Evolutionary conservation across 1,140 invertebrate species (phyloP).

Genomic region (Anastrepha obliqua): DNA sequence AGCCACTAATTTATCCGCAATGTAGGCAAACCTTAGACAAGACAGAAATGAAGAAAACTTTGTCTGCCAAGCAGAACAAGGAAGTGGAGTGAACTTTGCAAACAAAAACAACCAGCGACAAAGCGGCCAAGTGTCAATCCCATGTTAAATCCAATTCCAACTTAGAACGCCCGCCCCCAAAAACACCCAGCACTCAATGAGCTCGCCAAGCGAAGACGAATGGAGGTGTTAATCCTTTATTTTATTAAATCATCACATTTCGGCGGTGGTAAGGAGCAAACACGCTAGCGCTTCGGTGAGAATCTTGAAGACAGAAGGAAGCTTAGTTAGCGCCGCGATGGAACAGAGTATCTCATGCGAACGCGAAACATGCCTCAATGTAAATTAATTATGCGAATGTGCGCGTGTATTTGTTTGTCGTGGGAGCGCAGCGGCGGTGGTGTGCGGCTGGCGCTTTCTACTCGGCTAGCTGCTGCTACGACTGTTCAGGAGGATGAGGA

Average conservation of each 20-base stretch:
- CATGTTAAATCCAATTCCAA: slow-evolving; percentile 31
- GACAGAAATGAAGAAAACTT: slow-evolving; percentile 19
- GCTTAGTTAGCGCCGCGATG: background rate
- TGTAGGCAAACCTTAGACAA: slow-evolving; percentile 36
- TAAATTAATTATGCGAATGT: slow-evolving; percentile 24
- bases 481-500: background rate
- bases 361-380: background rate
- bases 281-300: background rate
- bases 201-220: background rate
- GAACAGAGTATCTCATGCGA: background rate
- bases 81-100: background rate
- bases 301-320: slow-evolving; percentile 11
- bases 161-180: background rate
- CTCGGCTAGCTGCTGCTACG: background rate
- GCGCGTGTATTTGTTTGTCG: background rate
- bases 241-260: slow-evolving; percentile 53
- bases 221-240: slow-evolving; percentile 51
- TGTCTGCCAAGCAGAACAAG: background rate
- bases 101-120: background rate
- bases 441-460: background rate
- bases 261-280: background rate
- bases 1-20: slow-evolving; percentile 55
- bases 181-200: background rate
- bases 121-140: background rate
- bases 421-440: background rate